Base-by-base conservation (phyloP, 1,140 invertebrate species). In the Drosophila teissieri region DNA sequence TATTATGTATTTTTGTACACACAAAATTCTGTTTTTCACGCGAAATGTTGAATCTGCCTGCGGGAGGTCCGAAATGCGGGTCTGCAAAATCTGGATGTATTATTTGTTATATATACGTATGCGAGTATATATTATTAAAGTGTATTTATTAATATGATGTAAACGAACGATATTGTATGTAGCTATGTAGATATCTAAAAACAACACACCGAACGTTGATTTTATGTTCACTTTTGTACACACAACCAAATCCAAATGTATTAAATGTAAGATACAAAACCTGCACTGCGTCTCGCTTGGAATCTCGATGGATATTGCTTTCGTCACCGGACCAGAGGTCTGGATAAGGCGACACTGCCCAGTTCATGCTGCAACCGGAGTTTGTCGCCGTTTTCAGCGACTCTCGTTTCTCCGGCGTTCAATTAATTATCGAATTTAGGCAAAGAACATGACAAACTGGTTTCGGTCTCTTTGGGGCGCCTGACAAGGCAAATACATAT, bases 161-260 rank as follows among this genome's bases (percentile, higher is more conserved):
- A 78, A 83, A 72, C 69, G 52, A 56, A 77, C 45, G 56, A 67
- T 69, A 54, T 64, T 76, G 78, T 81, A 81, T 78, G 82, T 85
- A 85, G 82, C 73, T 85, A 85, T 85, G 82, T 86, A 86, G 82
- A 88, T 86, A 86, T 75, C 49, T 78, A 76, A 68, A 62, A 54
- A 65, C 53, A 53, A 73, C 54, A 74, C 60, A 75, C 54, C 54
- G 54, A 62, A 86, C 79, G 75, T 80, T 88, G 60, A 77, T 82
- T 88, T 88, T 86, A 79, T 88, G 83, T 83, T 83, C 79, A 83
- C 48, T 86, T 83, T 86, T 88, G 70, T 88, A 88, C 75, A 83
- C 69, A 67, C 65, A 80, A 61, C 81, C 83, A 83, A 78, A 76
- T 80, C 82, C 74, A 86, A 85, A 85, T 85, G 78, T 88, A 86